Percentiles rank a stretch among this genome's conserved stretches.
phyloP scores from a whole-genome alignment of 2,888 invertebrate genomes.

The Cecidostiba fungosa region DNA sequence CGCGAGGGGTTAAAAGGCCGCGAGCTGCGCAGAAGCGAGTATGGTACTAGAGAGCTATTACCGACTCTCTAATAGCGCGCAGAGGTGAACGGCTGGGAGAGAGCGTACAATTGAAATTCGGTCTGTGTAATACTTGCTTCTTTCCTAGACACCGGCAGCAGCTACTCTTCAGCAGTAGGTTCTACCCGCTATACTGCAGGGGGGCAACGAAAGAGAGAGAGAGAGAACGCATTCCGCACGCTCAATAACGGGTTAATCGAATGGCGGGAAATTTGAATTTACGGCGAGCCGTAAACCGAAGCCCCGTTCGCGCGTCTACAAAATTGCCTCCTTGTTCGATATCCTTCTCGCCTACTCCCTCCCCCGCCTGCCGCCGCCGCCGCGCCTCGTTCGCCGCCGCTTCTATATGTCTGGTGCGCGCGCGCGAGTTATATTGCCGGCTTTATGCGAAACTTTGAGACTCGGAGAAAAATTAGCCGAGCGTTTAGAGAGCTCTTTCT shows the following conservation, averaged over 20 bases:
- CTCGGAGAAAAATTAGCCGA: conserved; percentile 10
- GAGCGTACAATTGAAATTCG: conserved; percentile 48
- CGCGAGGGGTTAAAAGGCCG: conserved; percentile 21
- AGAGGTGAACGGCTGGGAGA: neutral
- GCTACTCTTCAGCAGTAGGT: neutral
- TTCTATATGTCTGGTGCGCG: neutral
- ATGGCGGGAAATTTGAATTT: conserved; percentile 59
- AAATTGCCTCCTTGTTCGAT: conserved; percentile 53
- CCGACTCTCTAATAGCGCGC: conserved; percentile 40
- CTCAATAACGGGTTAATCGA: conserved; percentile 58
- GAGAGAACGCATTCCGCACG: conserved; percentile 43
- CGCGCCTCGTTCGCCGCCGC: neutral
- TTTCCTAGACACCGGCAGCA: conserved; percentile 6
- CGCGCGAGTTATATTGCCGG: conserved; percentile 11
- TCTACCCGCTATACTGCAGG: neutral
- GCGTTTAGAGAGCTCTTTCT: conserved; percentile 37
- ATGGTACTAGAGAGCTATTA: conserved; percentile 7
- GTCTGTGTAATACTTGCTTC: conserved; percentile 34
- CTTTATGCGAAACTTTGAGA: conserved; percentile 27
- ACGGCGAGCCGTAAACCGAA: conserved; percentile 54
- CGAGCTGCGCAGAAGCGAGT: neutral
- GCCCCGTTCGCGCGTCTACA: conserved; percentile 44
- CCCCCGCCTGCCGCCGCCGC: neutral
- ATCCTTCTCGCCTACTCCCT: conserved; percentile 9
- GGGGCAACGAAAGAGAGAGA: neutral